Conservation (phyloP, 2,113 vertebrate species). For the Arizona elegans region DNA sequence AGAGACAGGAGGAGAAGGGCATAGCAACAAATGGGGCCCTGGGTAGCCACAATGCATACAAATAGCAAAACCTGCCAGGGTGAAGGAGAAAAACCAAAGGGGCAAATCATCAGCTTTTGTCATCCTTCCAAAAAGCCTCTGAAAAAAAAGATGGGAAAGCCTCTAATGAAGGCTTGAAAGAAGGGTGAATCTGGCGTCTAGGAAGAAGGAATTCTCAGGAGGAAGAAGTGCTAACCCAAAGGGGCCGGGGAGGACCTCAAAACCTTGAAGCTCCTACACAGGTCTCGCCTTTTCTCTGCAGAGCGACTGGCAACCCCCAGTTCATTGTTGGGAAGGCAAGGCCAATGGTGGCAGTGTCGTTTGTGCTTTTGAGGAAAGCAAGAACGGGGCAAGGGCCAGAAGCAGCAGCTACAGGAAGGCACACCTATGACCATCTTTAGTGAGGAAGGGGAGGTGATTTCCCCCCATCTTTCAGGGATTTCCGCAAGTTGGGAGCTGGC, state of each 20-base stretch:
- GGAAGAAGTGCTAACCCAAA: neutral
- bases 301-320: neutral
- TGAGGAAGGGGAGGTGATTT: neutral
- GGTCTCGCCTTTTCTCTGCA: neutral
- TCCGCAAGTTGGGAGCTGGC: neutral
- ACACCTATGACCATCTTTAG: neutral
- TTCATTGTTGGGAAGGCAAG: neutral
- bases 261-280: neutral
- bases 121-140: neutral
- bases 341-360: neutral
- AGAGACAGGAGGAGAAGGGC: neutral
- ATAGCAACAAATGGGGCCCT: neutral
- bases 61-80: neutral
- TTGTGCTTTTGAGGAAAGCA: constrained; percentile 13
- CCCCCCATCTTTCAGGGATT: too few species aligned
- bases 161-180: neutral
- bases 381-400: neutral
- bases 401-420: neutral
- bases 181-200: neutral
- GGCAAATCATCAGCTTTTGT: neutral
- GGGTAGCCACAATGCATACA: neutral
- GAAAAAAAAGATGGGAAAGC: neutral
- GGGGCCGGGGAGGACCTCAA: neutral
- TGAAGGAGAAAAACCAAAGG: neutral
- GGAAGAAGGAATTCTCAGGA: neutral